These are phyloP conservation scores for Chauna torquata DNA, from an alignment of 2,113 vertebrate species.

Conservation along the genomic window DNA sequence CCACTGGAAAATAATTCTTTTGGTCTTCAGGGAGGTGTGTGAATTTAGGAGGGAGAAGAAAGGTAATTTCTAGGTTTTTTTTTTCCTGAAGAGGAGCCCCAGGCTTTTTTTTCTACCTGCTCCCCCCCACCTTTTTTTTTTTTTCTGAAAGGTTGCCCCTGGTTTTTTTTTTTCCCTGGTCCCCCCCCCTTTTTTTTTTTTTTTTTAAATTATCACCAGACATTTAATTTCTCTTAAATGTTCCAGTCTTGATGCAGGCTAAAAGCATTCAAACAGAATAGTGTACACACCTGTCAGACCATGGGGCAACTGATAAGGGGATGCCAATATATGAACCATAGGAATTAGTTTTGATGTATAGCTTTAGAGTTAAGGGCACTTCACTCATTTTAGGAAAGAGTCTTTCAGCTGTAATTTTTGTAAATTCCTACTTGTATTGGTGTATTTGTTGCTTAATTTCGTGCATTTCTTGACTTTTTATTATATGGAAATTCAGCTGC, in stretches of 20 bases:
- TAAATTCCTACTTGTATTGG: not conserved
- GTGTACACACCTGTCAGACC: not conserved
- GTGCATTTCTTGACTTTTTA: not conserved
- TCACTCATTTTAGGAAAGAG: not conserved
- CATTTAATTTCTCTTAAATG: conserved; percentile 43
- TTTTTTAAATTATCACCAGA: conserved; percentile 1
- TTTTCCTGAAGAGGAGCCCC: not conserved
- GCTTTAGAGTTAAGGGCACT: not conserved
- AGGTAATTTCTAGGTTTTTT: conserved; percentile 36
- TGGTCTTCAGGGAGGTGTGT: conserved; percentile 62
- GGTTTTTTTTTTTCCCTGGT: not conserved
- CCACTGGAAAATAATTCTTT: conserved; percentile 45
- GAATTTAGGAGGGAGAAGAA: conserved; percentile 33
- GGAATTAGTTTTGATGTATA: conserved; percentile 29
- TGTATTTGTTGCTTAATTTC: not conserved
- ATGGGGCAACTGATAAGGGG: conserved; percentile 12
- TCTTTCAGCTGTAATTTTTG: not conserved
- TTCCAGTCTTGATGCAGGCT: conserved; percentile 11
- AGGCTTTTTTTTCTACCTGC: not conserved
- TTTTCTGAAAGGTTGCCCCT: too few relatives aligned
- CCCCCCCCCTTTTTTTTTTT: not conserved
- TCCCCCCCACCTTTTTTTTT: not conserved
- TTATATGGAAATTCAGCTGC: not conserved
- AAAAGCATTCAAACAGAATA: conserved; percentile 27
- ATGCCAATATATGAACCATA: not conserved